Evolutionary conservation across 2,888 invertebrate genomes (phyloP), one percentile per base, ranked within the genome.

Genomic region (Thymelicus lineola): DNA sequence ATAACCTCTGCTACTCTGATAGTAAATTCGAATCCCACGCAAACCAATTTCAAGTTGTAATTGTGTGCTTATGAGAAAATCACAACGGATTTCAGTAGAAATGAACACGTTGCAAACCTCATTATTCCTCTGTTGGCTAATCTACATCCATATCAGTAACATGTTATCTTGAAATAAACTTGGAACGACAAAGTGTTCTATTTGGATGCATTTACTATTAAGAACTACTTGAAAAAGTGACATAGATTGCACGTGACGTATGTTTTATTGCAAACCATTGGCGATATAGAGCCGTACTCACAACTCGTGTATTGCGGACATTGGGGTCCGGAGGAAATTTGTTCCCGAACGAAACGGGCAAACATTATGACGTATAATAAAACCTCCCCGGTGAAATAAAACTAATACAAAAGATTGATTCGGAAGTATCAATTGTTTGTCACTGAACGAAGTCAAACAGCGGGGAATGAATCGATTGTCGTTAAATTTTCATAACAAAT

Each of bases 401-500:
- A 67, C 55, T 61, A 67, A 60, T 42, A 66, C 66, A 60, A 66
- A 45, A 60, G 48, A 65, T 65, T 65, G 57, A 45, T 35, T 57
- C 35, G 45, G 57, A 57, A 65, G 57, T 55, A 64, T 55, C 45
- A 64, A 15, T 55, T 20, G 38, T 65, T 46, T 65, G 46, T 55
- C 57, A 58, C n/a, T 46, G 42, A 42, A 28, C 50, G 15, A 63
- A 57, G 20, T 28, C 14, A 65, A 57, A 15, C 17, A 46, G 45
- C 7, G 63, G 53, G 46, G 35, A 62, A 50, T n/a, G 69, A 71
- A 74, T 71, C 66, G 69, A 66, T 70, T 3, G 65, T 74, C 75
- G 71, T 80, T 76, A 81, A 80, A 78, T 68, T 75, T 76, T 73
- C 64, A 75, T 76, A 75, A 76, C 72, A 76, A 79, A 80, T 77